Evolutionary conservation across 2,113 vertebrate genomes (phyloP), one percentile per base, ranked within the genome.

Genomic region (Dicerorhinus sumatrensis): DNA sequence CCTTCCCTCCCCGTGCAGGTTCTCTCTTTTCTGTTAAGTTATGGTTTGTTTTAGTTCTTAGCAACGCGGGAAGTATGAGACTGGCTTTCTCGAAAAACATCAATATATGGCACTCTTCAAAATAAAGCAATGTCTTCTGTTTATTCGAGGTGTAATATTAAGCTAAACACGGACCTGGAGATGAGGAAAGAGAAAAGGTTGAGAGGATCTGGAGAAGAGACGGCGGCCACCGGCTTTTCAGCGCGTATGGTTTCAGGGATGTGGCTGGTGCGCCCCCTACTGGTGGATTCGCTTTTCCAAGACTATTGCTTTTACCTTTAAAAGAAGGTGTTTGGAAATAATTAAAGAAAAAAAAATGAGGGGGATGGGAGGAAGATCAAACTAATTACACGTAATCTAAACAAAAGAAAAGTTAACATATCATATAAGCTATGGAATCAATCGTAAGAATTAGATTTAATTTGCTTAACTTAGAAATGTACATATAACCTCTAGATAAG

Each of bases 201-300:
- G 80, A 73, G 27, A 62, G 33, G 48, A 81, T 70, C 85, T 83
- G 81, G 48, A 39, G 76, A 87, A 48, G 72, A 39, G 62, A 86
- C 79, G 39, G 80, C 86, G 20, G 94, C 89, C 86, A 60, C 83
- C 1, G 90, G 96, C 95, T 98, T 98, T 97, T 97, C 97, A 60
- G 94, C 11, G 82, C 70, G 54, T 51, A 69, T 87, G 70, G 84
- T 94, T 98, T 97, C 90, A 98, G 96, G 94, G 93, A 97, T 89
- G 98, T 98, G 96, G 91, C 96, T 89, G 97, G 79, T 98, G 97
- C 98, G 98, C 98, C 98, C 98, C 98, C 98, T 98, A 98, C 98
- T 98, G 98, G 98, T 65, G 0, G 20, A 91, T 81, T 94, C 3
- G 25, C 48, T 96, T 92, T 77, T 23, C 83, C 67, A 58, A 67